Evolutionary conservation across 1,140 invertebrate species (phyloP).

Genomic region (Heliconius nattereri): DNA sequence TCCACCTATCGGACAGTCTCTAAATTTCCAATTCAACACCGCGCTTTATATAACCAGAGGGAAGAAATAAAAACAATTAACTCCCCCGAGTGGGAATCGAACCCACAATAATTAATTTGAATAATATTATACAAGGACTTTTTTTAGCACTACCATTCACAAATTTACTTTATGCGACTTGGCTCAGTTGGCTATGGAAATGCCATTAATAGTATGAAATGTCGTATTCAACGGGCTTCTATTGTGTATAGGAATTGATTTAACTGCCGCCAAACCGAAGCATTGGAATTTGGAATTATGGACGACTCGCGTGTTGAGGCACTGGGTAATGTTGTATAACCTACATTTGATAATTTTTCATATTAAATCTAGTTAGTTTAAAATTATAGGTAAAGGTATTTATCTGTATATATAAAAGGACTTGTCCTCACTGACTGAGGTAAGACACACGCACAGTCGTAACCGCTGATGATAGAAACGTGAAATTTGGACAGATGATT

Average conservation of each 20-base stretch:
- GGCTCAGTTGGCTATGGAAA: not conserved
- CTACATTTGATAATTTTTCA: not conserved
- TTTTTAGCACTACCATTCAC: not conserved
- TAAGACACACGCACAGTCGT: too few species aligned
- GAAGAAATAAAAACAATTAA: not conserved
- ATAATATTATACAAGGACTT: too few species aligned
- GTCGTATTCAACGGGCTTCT: slow-evolving; percentile 12
- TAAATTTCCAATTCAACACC: not conserved
- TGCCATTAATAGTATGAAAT: not conserved
- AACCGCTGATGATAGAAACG: too few species aligned
- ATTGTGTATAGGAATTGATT: slow-evolving; percentile 9
- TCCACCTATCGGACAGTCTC: too few species aligned
- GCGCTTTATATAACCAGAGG: not conserved
- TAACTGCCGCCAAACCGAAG: not conserved
- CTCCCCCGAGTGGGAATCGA: not conserved
- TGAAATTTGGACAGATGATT: too few species aligned
- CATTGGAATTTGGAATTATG: slow-evolving; percentile 8
- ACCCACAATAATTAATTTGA: not conserved
- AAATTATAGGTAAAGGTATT: too few species aligned
- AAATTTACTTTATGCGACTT: not conserved
- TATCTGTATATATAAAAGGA: too few species aligned
- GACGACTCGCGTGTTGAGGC: not conserved
- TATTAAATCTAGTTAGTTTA: not conserved
- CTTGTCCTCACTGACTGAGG: too few species aligned
- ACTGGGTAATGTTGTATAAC: not conserved